These are phyloP conservation scores for Planiliza haematocheilus DNA, from an alignment of 2,113 vertebrate species.

Conservation along the genomic window DNA sequence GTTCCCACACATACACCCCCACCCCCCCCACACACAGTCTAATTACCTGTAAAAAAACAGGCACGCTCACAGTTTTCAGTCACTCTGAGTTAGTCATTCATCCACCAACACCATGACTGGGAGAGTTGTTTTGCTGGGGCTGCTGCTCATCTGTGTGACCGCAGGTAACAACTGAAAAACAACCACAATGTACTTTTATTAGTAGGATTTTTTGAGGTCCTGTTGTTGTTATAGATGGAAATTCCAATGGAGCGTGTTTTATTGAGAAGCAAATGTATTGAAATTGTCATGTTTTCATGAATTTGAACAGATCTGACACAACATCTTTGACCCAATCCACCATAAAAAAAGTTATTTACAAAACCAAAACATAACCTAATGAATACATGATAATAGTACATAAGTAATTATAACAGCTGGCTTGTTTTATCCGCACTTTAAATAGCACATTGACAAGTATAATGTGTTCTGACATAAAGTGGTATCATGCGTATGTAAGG, in stretches of 20 bases:
- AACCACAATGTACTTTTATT: neutral
- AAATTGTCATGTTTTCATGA: no score
- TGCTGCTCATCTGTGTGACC: constrained; percentile 66
- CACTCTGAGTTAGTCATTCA: constrained; percentile 46
- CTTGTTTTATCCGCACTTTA: no score
- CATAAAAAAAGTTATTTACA: no score
- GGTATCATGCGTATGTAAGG: no score
- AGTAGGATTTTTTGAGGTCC: neutral
- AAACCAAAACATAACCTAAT: no score
- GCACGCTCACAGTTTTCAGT: constrained; percentile 10
- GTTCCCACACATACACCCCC: constrained; percentile 45
- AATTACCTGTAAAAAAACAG: constrained; percentile 17
- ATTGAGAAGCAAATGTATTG: neutral
- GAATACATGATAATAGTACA: no score
- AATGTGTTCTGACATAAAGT: no score
- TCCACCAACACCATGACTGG: constrained; percentile 61
- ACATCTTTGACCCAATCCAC: no score
- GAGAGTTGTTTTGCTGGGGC: constrained; percentile 64
- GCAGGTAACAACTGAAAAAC: constrained; percentile 61
- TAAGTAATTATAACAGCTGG: no score
- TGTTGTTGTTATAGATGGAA: neutral
- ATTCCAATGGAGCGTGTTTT: neutral
- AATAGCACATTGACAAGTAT: no score
- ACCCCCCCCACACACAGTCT: neutral
- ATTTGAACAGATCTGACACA: no score